Conservation (phyloP, 2,888 invertebrate genomes). For the Melieria picta region DNA sequence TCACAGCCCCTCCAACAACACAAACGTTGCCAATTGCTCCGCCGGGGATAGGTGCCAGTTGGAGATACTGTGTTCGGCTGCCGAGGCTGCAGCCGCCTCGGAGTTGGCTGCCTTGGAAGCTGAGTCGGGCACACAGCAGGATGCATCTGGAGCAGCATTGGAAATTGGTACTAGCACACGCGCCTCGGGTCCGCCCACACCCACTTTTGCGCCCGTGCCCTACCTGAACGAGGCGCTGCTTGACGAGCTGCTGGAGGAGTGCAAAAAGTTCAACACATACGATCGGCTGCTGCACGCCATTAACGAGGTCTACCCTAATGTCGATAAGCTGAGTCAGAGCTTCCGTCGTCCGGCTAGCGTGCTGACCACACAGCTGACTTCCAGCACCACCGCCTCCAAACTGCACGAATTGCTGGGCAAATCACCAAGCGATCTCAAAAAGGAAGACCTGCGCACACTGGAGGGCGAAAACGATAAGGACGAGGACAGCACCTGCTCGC, state of each 20-base stretch:
- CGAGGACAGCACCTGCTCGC: slow-evolving; percentile 72
- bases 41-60: slow-evolving; percentile 37
- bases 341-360: slow-evolving; percentile 69
- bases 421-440: slow-evolving; percentile 71
- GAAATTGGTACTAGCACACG: slow-evolving; percentile 5
- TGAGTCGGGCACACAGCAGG: slow-evolving; percentile 1
- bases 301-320: slow-evolving; percentile 78
- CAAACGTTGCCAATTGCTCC: slow-evolving; percentile 41
- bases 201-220: slow-evolving; percentile 53
- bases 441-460: slow-evolving; percentile 77
- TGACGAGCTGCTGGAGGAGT: slow-evolving; percentile 78
- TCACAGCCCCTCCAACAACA: slow-evolving; percentile 36
- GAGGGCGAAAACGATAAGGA: slow-evolving; percentile 89
- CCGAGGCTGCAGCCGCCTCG: background rate
- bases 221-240: slow-evolving; percentile 81
- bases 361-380: slow-evolving; percentile 65
- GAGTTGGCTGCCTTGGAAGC: slow-evolving; percentile 13
- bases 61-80: slow-evolving; percentile 21
- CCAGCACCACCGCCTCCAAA: slow-evolving; percentile 57
- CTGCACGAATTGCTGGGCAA: slow-evolving; percentile 69
- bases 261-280: slow-evolving; percentile 74
- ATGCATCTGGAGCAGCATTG: slow-evolving; percentile 17
- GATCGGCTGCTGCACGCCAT: slow-evolving; percentile 79
- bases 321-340: slow-evolving; percentile 78
- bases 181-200: slow-evolving; percentile 45